phyloP scores from a whole-genome alignment of 2,797 vertebrate genomes.

The Alcedo atthis region DNA sequence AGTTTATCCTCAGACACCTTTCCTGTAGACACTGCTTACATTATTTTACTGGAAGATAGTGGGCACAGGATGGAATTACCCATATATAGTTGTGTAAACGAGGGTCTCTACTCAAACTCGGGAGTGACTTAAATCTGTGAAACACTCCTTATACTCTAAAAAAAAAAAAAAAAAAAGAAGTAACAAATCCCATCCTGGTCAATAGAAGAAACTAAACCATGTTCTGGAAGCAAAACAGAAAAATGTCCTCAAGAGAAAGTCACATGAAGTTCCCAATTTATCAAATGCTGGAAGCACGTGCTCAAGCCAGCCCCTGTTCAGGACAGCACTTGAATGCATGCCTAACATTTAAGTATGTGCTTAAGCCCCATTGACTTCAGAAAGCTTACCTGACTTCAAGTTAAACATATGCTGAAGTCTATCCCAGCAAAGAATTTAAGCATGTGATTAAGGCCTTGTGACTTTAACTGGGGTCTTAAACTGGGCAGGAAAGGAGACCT shows the following conservation, averaged over 20 bases:
- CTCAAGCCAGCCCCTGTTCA: conserved; percentile 34
- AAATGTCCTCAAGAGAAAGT: conserved; percentile 35
- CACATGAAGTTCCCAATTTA: conserved; percentile 49
- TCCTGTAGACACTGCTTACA: conserved; percentile 71
- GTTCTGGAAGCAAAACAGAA: conserved; percentile 20
- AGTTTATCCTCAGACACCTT: conserved; percentile 76
- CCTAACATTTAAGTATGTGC: conserved; percentile 58
- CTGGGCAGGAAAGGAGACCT: neutral
- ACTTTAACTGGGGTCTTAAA: conserved; percentile 36
- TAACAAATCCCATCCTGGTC: conserved; percentile 1
- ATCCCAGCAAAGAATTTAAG: conserved; percentile 34
- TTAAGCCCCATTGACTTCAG: conserved; percentile 57
- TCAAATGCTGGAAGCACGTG: conserved; percentile 35
- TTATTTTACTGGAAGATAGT: conserved; percentile 36
- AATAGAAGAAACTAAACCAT: conserved; percentile 2
- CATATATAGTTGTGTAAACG: conserved; percentile 40
- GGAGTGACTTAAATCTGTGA: neutral
- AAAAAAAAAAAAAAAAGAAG: neutral
- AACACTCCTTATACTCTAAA: neutral
- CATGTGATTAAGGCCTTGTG: conserved; percentile 50
- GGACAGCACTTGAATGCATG: conserved; percentile 52
- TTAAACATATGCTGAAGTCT: conserved; percentile 51
- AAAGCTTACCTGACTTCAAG: conserved; percentile 56
- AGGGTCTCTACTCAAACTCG: neutral
- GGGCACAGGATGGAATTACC: conserved; percentile 46